Conservation (phyloP, 2,888 invertebrate genomes). For the Pseudeuparius sepicola region DNA sequence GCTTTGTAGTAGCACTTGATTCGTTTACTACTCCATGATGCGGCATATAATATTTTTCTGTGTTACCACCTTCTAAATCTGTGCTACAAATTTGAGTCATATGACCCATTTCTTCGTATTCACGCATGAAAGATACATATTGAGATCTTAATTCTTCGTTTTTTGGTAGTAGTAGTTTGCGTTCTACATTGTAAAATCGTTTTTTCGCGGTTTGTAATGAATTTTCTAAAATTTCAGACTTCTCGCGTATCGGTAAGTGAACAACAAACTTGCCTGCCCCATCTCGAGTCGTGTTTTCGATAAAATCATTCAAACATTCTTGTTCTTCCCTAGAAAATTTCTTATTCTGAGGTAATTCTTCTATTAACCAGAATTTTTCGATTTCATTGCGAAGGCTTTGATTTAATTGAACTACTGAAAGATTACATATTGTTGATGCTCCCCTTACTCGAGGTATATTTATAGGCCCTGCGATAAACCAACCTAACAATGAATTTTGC, state of each 20-base stretch:
- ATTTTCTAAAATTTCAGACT: conserved; percentile 6
- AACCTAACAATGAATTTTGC: conserved; percentile 6
- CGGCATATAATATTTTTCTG: conserved; percentile 10
- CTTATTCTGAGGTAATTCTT: conserved; percentile 7
- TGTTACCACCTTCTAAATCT: background rate
- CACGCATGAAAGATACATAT: conserved; percentile 10
- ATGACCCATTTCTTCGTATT: conserved; percentile 8
- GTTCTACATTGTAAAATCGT: conserved; percentile 8
- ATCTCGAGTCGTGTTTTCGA: conserved; percentile 8
- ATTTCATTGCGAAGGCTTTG: conserved; percentile 6
- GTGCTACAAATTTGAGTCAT: conserved; percentile 12
- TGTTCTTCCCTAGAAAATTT: conserved; percentile 12
- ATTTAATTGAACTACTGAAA: too few relatives aligned
- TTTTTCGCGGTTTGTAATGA: conserved; percentile 11
- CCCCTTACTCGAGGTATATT: too few relatives aligned
- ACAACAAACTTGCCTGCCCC: conserved; percentile 9
- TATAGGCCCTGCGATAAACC: conserved; percentile 7
- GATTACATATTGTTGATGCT: too few relatives aligned
- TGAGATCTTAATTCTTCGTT: conserved; percentile 3
- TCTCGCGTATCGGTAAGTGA: conserved; percentile 7
- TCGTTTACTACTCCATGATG: conserved; percentile 10
- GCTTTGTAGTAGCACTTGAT: conserved; percentile 11
- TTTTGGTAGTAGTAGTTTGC: conserved; percentile 8
- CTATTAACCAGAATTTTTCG: conserved; percentile 14
- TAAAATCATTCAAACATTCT: conserved; percentile 12